Evolutionary conservation across 2,888 invertebrate genomes (phyloP).

Genomic region (Caradrina clavipalpis): DNA sequence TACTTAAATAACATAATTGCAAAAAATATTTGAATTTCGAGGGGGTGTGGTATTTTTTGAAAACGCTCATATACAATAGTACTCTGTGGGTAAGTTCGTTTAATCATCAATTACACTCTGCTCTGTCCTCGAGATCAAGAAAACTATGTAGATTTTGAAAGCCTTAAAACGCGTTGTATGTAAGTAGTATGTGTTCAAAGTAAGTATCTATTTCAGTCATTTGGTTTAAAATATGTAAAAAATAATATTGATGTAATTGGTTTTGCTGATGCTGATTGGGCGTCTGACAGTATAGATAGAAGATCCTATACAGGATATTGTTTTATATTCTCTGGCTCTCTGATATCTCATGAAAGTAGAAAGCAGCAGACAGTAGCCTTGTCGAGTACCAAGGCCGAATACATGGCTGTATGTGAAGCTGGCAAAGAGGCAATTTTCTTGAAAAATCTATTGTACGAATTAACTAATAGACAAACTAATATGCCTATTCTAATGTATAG

Average conservation of each 20-base stretch:
- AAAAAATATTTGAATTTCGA: too few species aligned
- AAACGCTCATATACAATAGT: too few species aligned
- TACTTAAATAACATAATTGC: too few species aligned
- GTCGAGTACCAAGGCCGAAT: not conserved
- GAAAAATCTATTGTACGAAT: not conserved
- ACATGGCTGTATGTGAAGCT: not conserved
- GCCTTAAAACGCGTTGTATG: too few species aligned
- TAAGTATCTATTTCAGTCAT: too few species aligned
- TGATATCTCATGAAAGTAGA: conserved; percentile 2
- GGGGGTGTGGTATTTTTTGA: too few species aligned
- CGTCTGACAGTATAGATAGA: not conserved
- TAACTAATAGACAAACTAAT: not conserved
- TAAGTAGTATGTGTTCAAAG: too few species aligned
- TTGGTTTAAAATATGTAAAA: conserved; percentile 15
- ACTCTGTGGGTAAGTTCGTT: too few species aligned
- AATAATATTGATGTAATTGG: not conserved
- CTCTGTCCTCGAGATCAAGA: too few species aligned
- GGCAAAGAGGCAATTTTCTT: not conserved
- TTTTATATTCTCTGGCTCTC: not conserved
- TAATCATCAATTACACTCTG: too few species aligned
- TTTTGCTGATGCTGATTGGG: conserved; percentile 1
- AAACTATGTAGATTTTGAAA: too few species aligned
- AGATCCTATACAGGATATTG: not conserved
- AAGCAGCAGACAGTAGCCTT: not conserved
- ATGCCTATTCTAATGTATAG: too few species aligned